Conservation (phyloP, 2,888 invertebrate species). For the Aporophyla nigra region DNA sequence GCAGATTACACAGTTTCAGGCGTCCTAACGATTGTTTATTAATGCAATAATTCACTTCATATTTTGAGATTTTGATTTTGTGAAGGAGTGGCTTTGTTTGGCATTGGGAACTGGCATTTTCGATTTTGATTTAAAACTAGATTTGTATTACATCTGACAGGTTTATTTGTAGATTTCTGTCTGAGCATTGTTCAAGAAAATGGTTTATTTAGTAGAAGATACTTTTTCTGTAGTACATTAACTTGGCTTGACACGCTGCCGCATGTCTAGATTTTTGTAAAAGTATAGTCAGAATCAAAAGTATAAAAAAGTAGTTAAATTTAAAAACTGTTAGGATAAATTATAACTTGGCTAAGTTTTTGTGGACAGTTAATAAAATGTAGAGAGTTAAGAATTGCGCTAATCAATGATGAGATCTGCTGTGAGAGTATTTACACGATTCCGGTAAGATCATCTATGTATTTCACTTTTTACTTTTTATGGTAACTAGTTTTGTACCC, state of each 20-base stretch:
- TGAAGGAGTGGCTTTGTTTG: not conserved
- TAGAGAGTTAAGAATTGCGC: no score
- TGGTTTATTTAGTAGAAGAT: not conserved
- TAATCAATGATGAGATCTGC: no score
- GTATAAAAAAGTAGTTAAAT: no score
- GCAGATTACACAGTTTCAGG: slow-evolving; percentile 39
- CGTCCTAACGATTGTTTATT: slow-evolving; percentile 11
- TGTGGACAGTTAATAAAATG: no score
- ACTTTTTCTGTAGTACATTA: not conserved
- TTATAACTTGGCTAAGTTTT: no score
- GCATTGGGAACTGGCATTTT: not conserved
- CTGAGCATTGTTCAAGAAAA: not conserved
- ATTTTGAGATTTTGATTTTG: slow-evolving; percentile 11
- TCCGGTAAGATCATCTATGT: no score
- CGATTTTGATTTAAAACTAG: slow-evolving; percentile 5
- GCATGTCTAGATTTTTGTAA: not conserved
- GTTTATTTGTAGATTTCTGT: not conserved
- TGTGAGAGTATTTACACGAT: no score
- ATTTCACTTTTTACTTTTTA: no score
- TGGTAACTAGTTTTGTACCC: no score
- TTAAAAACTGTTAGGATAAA: no score
- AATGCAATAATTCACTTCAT: slow-evolving; percentile 12
- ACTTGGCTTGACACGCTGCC: no score
- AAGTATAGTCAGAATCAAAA: not conserved
- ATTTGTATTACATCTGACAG: not conserved